Evolutionary conservation across 2,113 vertebrate genomes (phyloP), one percentile per base, ranked within the genome.

Genomic region (Calyptomena viridis): DNA sequence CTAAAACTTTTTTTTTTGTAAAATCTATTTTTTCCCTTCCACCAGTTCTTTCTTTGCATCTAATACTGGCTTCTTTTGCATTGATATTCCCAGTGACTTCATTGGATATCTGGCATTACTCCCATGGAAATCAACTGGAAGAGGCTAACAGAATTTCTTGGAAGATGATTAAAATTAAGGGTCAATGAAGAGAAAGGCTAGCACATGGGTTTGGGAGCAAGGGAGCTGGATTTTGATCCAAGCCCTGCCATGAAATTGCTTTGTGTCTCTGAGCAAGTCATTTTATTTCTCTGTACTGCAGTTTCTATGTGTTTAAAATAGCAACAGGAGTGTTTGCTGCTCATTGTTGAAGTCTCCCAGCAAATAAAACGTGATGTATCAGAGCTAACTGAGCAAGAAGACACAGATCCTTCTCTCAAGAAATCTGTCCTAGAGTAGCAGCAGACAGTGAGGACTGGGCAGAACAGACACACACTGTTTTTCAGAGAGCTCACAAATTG

Each of bases 251-350:
- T 23, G 63, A 62, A 90, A 94, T 93, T 97, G 84, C 63, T 93
- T 74, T 95, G 93, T 87, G 87, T 83, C 63, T 62, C 62, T 42
- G 63, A 3, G 3, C 58, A 85, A 90, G 73, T 55, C 0, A 74
- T 94, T 95, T 93, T 60, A 85, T 93, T 89, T 87, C 93, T 90
- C 94, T 62, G 33, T 58, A 21, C 95, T 89, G 84, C 58, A 44
- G 49, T 94, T 96, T 85, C 89, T 35, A 25, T 1, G 21, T 0
- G 19, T 95, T 82, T 80, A 85, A 93, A 95, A 77, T 37, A 59
- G 35, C 71, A 94, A 58, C 67, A 77, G 35, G 64, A 81, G 63
- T 21, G 50, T 95, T 87, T 89, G 75, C 33, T 88, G 63, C 79
- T 84, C 71, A 46, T 53, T 5, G n/a, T 76, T 89, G 44, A 60